These are phyloP conservation scores for Drosophila greeni DNA, from an alignment of 2,888 invertebrate genomes.

Conservation along the genomic window DNA sequence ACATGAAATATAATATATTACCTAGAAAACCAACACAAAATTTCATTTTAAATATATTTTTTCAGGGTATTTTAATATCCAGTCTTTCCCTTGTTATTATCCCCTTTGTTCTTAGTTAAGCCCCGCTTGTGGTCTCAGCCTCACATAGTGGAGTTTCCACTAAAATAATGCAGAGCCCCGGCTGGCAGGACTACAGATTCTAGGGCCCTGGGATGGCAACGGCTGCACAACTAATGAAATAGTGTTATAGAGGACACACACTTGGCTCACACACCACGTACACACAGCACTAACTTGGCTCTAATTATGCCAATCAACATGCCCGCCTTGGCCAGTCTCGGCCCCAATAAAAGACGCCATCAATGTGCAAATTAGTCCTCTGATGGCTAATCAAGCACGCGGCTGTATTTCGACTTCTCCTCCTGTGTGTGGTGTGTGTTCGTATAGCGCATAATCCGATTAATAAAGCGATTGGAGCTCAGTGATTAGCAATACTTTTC, in stretches of 20 bases:
- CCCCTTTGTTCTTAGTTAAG: slow-evolving; percentile 43
- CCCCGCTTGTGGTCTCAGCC: slow-evolving; percentile 34
- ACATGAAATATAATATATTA: neutral
- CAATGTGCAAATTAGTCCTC: slow-evolving; percentile 70
- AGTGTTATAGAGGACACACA: slow-evolving; percentile 43
- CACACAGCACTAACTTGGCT: slow-evolving; percentile 26
- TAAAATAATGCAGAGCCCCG: slow-evolving; percentile 52
- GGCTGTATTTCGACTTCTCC: slow-evolving; percentile 34
- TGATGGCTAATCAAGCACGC: slow-evolving; percentile 64
- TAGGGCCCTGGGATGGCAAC: slow-evolving; percentile 23
- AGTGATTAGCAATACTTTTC: slow-evolving; percentile 71
- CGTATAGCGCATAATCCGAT: slow-evolving; percentile 61
- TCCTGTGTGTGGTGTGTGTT: slow-evolving; percentile 31
- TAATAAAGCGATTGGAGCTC: slow-evolving; percentile 67
- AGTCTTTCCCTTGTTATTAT: neutral
- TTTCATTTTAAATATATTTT: neutral
- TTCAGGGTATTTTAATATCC: neutral
- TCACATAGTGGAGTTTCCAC: slow-evolving; percentile 7
- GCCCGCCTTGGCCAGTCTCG: slow-evolving; percentile 37
- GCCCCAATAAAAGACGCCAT: slow-evolving; percentile 68
- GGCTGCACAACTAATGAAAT: slow-evolving; percentile 69
- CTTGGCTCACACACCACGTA: slow-evolving; percentile 9
- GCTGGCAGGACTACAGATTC: slow-evolving; percentile 25
- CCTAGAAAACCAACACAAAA: neutral
- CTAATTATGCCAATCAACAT: slow-evolving; percentile 70